Conservation (phyloP, 2,113 vertebrate genomes). For the Rousettus leschenaultii region DNA sequence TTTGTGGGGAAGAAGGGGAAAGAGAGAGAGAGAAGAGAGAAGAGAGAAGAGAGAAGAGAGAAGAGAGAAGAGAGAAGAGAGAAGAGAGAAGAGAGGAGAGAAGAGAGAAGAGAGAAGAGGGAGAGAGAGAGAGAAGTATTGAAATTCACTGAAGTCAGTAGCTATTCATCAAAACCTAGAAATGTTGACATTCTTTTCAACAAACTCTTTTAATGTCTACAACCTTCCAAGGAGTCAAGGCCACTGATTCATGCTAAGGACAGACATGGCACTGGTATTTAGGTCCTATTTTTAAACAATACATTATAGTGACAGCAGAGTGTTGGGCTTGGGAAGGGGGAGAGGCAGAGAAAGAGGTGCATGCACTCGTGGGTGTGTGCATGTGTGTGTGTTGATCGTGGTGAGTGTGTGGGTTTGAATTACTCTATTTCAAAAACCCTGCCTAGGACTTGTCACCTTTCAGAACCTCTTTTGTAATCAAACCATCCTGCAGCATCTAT, state of each 20-base stretch:
- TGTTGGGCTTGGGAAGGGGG: background rate
- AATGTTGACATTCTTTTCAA: background rate
- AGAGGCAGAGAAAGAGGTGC: background rate
- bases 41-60: too few species aligned
- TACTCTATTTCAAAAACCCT: background rate
- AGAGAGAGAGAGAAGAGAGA: too few species aligned
- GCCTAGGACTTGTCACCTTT: background rate
- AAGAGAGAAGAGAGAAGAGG: too few species aligned
- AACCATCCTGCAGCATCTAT: background rate
- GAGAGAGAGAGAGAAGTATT: background rate
- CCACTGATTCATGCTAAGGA: background rate
- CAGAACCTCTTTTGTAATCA: background rate
- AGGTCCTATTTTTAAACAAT: background rate
- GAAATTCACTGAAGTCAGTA: background rate
- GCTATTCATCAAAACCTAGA: slow-evolving; percentile 8
- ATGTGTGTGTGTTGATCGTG: background rate
- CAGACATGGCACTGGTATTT: background rate
- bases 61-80: background rate
- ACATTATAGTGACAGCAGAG: background rate
- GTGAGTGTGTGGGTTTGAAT: background rate
- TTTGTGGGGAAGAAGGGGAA: background rate
- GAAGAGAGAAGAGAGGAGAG: too few species aligned
- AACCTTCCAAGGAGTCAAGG: background rate
- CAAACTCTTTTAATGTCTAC: background rate
- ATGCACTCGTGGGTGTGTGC: background rate